Evolutionary conservation across 1,140 invertebrate genomes (phyloP).

Genomic region (Lanistes nyassanus): DNA sequence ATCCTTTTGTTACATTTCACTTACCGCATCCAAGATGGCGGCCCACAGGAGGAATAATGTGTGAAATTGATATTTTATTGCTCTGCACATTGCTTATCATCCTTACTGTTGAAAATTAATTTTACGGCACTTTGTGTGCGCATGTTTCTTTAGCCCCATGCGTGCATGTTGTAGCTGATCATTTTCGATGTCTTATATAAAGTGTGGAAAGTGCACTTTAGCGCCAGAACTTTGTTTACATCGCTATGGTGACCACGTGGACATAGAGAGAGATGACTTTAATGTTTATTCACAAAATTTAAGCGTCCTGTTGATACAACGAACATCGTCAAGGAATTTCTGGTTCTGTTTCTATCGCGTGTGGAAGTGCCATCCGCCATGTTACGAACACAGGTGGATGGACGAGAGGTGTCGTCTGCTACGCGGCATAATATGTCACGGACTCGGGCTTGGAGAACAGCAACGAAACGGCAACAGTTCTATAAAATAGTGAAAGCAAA

Average conservation of each 20-base stretch:
- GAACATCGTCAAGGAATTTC: too few species aligned
- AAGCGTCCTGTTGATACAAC: too few species aligned
- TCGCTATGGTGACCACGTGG: conserved; percentile 41
- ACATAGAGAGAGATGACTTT: conserved; percentile 1
- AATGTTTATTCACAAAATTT: neutral
- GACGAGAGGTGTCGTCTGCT: conserved; percentile 27
- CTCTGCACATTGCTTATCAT: too few species aligned
- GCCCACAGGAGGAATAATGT: conserved; percentile 44
- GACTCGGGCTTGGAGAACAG: too few species aligned
- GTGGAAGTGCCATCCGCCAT: conserved; percentile 21
- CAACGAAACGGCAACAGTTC: too few species aligned
- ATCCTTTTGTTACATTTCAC: conserved; percentile 58
- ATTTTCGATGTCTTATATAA: neutral
- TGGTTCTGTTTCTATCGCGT: too few species aligned
- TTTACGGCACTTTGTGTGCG: conserved; percentile 1
- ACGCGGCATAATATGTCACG: neutral
- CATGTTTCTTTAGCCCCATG: conserved; percentile 6
- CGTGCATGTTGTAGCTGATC: neutral
- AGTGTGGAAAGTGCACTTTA: conserved; percentile 10
- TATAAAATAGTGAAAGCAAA: too few species aligned
- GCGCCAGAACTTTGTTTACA: conserved; percentile 31
- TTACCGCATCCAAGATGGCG: conserved; percentile 60
- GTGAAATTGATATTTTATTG: conserved; percentile 7
- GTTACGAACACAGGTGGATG: conserved; percentile 11
- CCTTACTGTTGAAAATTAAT: too few species aligned